Base-by-base conservation (phyloP, 2,113 vertebrate species). In the Marmota monax region DNA sequence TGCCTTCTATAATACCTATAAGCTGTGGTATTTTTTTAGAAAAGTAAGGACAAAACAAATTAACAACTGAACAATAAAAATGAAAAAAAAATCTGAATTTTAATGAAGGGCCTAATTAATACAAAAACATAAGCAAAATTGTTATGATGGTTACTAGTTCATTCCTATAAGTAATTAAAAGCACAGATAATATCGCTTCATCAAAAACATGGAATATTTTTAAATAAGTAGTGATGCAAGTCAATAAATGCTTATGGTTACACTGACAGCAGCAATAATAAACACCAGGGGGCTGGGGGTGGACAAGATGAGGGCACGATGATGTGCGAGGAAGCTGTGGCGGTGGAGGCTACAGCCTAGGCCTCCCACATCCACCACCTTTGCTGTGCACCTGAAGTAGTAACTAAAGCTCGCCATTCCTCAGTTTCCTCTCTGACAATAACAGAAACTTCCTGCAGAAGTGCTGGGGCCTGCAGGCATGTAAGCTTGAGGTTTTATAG, bases 301-400 rank as follows among this genome's bases (percentile, higher is more conserved):
- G 37, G 25, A 48, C 29, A 4, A 13, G 42, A 32, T 69, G 29
- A 29, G 14, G 32, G 67, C 67, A 16, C 17, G 32, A 32, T 23
- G 5, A 32, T n/a, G 32, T 69, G 67, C 16, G 3, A 63, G 23
- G 12, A 27, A 32, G 16, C 29, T n/a, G 20, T 0, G 1, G 56
- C 2, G 20, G 45, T 4, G 16, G 42, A 42, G 39, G 12, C 70
- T 11, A 32, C 45, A 22, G 39, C 42, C 4, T 20, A 5, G 9
- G 39, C 11, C 0, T 45, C 0, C 17, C 48, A 42, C 1, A 7
- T 5, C 10, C 14, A 18, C 6, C 2, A 5, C 8, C 2, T 2
- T 6, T 0, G 12, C 6, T 4, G 10, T 11, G 88, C 39, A 39
- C 34, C 0, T 2, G n/a, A 32, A 23, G 29, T 11, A 10, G 29